Conservation (phyloP, 2,888 invertebrate genomes). For the Dicyrtoma fusca region DNA sequence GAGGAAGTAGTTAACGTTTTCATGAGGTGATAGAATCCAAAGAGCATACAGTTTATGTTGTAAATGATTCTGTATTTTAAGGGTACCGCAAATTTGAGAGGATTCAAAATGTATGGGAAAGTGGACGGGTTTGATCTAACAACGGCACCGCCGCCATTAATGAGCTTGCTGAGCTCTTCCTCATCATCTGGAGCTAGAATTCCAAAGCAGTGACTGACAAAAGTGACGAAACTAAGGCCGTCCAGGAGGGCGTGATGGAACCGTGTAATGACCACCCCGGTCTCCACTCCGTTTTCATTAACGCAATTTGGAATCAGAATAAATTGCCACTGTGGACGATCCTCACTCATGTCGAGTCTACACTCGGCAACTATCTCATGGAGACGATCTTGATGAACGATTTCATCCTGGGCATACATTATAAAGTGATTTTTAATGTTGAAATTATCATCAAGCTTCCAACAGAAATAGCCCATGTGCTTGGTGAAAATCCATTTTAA, state of each 20-base stretch:
- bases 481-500: conserved; percentile 29
- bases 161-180: background rate
- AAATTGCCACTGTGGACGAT: conserved; percentile 38
- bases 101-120: conserved; percentile 35
- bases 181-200: background rate
- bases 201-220: conserved; percentile 33
- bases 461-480: conserved; percentile 27
- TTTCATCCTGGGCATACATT: background rate
- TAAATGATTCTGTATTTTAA: conserved; percentile 31
- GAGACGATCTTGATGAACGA: conserved; percentile 1
- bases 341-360: conserved; percentile 16
- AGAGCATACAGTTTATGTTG: conserved; percentile 29
- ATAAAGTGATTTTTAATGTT: conserved; percentile 20
- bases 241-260: conserved; percentile 32
- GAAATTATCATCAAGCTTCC: conserved; percentile 28
- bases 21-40: conserved; percentile 34
- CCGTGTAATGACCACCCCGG: conserved; percentile 10
- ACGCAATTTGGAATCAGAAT: conserved; percentile 16
- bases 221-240: conserved; percentile 26
- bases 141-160: background rate
- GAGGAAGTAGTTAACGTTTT: conserved; percentile 2
- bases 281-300: conserved; percentile 10
- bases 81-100: conserved; percentile 21
- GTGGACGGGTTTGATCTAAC: background rate
- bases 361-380: conserved; percentile 13